Conservation (phyloP, 2,888 invertebrate genomes). For the Lepidocyrtoides sp. region DNA sequence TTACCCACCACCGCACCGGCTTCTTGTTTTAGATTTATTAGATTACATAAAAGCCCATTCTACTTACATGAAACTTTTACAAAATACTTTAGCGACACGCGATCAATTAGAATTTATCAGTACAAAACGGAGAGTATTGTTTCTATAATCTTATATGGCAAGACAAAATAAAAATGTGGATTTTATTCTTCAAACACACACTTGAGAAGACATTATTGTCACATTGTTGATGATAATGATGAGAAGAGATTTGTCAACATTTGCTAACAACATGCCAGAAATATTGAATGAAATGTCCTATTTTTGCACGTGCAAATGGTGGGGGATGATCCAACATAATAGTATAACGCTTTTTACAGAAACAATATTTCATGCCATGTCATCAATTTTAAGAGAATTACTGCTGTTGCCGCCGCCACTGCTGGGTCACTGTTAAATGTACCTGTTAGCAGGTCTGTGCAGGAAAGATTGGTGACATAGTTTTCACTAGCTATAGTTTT, state of each 20-base stretch:
- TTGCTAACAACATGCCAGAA: slow-evolving; percentile 2
- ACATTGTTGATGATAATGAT: background rate
- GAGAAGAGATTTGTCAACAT: slow-evolving; percentile 63
- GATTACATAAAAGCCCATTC: slow-evolving; percentile 1
- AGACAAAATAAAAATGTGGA: background rate
- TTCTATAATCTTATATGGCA: background rate
- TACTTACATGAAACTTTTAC: background rate
- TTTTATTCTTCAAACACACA: background rate
- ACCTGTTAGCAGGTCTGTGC: background rate
- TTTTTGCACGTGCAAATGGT: slow-evolving; percentile 12
- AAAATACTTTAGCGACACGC: slow-evolving; percentile 28
- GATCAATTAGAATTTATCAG: slow-evolving; percentile 66
- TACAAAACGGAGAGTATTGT: slow-evolving; percentile 39
- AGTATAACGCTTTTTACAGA: background rate
- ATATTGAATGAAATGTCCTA: slow-evolving; percentile 58
- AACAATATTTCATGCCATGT: slow-evolving; percentile 17
- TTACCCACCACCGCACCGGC: background rate
- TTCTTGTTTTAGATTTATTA: slow-evolving; percentile 11
- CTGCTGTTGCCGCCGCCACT: background rate
- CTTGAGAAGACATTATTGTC: background rate
- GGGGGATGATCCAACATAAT: background rate
- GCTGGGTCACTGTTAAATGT: slow-evolving; percentile 1
- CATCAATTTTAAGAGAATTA: background rate
- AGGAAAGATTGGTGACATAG: slow-evolving; percentile 58
- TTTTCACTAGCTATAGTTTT: slow-evolving; percentile 39